Evolutionary conservation across 2,888 invertebrate genomes (phyloP), one percentile per base, ranked within the genome.

Genomic region (Carterocephalus palaemon): DNA sequence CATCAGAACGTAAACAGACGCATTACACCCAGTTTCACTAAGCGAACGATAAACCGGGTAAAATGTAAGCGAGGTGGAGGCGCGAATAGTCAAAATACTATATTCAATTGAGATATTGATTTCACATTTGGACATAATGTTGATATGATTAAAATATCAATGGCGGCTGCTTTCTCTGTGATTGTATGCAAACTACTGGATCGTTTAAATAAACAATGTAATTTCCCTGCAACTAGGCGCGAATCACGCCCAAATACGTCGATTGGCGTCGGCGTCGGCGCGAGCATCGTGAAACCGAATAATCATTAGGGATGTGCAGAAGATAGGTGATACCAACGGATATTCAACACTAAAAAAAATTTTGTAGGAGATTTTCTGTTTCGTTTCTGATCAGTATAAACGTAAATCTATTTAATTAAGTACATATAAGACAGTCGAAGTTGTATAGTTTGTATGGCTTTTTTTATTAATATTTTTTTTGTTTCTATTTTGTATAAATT

Each of bases 101-200:
- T 38, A 40, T 38, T 39, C 53, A 51, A 63, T 62, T 57, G 58
- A 59, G 64, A 70, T 72, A 75, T 77, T 71, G 75, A 72, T 80
- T 78, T 74, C 74, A 70, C 71, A 69, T 67, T 56, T 60, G 34
- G 67, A 66, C 73, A 75, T 74, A 67, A 67, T 58, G 62, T 60
- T 62, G 61, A 56, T 55, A 49, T 67, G 76, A 84, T 84, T 84
- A 84, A 78, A 83, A 79, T 81, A 81, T 82, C 82, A 78, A 75
- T 75, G 67, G 66, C 57, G 55, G 54, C 53, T 38, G 59, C 83
- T 85, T 85, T 85, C 83, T 67, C 82, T 64, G 54, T 75, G 75
- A 82, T 85, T 85, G 84, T 84, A 84, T 82, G 82, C 85, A 76
- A 84, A 85, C 71, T 70, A 73, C 62, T 64, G 62, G 63, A 62